Conservation (phyloP, 1,140 invertebrate species). For the Pantala flavescens region DNA sequence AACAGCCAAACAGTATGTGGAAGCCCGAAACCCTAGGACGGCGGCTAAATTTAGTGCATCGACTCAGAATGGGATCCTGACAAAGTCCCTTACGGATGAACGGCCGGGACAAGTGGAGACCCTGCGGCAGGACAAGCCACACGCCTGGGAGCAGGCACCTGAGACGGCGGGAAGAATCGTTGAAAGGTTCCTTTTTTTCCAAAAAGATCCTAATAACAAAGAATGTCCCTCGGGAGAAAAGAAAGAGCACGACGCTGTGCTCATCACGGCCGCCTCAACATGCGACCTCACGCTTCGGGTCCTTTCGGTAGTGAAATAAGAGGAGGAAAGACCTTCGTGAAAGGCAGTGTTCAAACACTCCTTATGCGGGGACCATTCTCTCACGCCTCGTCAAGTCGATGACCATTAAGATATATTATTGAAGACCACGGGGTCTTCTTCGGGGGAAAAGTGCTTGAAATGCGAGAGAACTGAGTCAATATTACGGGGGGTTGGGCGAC, state of each 20-base stretch:
- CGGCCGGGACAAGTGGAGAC: no score
- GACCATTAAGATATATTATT: constrained; percentile 10
- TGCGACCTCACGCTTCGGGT: neutral
- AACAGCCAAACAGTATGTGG: no score
- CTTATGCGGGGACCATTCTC: neutral
- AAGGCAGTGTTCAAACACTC: neutral
- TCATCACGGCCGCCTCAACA: neutral
- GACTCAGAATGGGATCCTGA: no score
- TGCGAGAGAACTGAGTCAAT: neutral
- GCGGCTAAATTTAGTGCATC: no score
- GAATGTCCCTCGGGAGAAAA: neutral
- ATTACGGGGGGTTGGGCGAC: neutral
- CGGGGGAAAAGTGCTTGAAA: neutral
- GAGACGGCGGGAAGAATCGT: no score
- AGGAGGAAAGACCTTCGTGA: neutral
- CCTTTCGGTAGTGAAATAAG: neutral
- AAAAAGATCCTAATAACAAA: neutral
- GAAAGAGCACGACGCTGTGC: neutral
- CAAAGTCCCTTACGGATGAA: no score
- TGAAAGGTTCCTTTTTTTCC: no score
- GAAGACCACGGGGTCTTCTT: neutral
- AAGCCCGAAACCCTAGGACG: no score
- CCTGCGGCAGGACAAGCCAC: no score
- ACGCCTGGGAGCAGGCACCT: no score
- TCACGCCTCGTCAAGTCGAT: neutral